Conservation (phyloP, 2,888 invertebrate genomes). For the Portevinia maculata region DNA sequence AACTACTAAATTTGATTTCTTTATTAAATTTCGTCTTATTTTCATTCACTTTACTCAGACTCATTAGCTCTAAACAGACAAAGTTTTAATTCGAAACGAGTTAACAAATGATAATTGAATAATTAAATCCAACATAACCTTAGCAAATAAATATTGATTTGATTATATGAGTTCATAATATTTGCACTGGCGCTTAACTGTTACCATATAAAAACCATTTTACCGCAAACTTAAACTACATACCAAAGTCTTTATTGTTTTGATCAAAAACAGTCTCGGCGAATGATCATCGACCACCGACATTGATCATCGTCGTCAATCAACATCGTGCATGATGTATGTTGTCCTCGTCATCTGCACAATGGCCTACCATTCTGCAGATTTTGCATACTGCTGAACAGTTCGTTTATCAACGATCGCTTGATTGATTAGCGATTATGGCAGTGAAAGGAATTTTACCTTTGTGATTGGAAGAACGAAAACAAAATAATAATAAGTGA, state of each 20-base stretch:
- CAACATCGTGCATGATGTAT: neutral
- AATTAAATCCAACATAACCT: no score
- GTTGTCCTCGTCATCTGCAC: conserved; percentile 6
- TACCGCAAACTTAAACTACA: conserved; percentile 40
- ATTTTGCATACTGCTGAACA: conserved; percentile 34
- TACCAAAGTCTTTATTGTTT: conserved; percentile 45
- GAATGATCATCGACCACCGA: conserved; percentile 65
- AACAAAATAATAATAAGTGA: conserved; percentile 32
- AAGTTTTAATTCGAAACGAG: no score
- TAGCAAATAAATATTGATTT: no score
- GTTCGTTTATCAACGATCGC: conserved; percentile 41
- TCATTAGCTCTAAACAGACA: no score
- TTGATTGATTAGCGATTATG: conserved; percentile 59
- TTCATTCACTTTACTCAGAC: no score
- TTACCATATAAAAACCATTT: conserved; percentile 7
- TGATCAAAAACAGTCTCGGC: conserved; percentile 36
- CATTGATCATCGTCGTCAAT: conserved; percentile 48
- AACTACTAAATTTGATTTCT: no score
- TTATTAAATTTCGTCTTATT: no score
- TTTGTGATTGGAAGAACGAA: conserved; percentile 37
- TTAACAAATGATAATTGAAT: no score
- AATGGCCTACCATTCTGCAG: conserved; percentile 9
- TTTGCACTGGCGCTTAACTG: neutral
- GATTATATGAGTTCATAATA: no score
- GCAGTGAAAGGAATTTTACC: conserved; percentile 56